phyloP scores from a whole-genome alignment of 92 coral and sea anemone species.

The Phenganax subtilis region DNA sequence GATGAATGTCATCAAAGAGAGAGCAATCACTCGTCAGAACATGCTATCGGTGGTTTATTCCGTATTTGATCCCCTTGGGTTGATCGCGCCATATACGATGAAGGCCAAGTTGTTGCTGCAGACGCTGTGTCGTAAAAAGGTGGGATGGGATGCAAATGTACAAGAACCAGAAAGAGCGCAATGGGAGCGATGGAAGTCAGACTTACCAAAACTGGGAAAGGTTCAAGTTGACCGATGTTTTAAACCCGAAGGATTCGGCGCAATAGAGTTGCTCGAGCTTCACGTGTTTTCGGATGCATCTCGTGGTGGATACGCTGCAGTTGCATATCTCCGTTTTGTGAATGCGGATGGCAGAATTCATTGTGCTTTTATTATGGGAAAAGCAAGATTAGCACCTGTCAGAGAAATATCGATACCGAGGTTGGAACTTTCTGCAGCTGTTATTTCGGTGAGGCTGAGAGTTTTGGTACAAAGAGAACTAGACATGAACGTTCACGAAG shows the following conservation, averaged over 20 bases:
- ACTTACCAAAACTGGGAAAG: too few species aligned
- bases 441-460: constrained; percentile 38
- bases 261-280: constrained; percentile 32
- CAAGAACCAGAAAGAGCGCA: too few species aligned
- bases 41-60: constrained; percentile 33
- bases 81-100: constrained; percentile 10
- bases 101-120: constrained; percentile 51
- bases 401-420: constrained; percentile 50
- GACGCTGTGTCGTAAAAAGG: constrained; percentile 29
- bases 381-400: constrained; percentile 46
- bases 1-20: constrained; percentile 4
- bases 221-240: too few species aligned
- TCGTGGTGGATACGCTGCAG: constrained; percentile 47
- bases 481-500: constrained; percentile 23
- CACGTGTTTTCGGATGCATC: constrained; percentile 53
- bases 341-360: constrained; percentile 25
- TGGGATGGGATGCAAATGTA: too few species aligned
- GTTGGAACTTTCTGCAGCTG: constrained; percentile 47
- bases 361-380: constrained; percentile 51
- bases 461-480: constrained; percentile 36
- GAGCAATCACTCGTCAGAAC: constrained; percentile 4
- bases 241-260: too few species aligned
- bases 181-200: too few species aligned
- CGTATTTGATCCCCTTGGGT: constrained; percentile 39
- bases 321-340: constrained; percentile 45